phyloP scores from a whole-genome alignment of 2,113 vertebrate species.

The Axis porcinus region DNA sequence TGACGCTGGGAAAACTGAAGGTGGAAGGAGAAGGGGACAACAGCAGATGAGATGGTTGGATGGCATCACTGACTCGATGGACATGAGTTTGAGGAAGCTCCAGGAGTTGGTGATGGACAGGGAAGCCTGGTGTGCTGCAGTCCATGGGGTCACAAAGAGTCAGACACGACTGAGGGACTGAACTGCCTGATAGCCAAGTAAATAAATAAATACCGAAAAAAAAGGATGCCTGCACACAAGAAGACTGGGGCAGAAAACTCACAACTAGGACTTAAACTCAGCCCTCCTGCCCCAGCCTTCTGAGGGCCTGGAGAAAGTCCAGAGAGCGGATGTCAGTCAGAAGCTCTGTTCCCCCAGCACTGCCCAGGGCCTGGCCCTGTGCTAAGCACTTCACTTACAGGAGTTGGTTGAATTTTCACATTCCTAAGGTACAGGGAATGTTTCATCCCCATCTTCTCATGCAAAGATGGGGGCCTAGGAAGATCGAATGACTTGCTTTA shows the following conservation, averaged over 20 bases:
- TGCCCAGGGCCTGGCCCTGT: accelerated
- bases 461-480: background rate
- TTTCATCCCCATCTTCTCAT: background rate
- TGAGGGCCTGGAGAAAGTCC: background rate
- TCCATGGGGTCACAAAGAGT: background rate
- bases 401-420: background rate
- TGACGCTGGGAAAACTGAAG: background rate
- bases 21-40: background rate
- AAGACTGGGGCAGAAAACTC: background rate
- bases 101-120: background rate
- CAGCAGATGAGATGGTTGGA: background rate
- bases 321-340: accelerated
- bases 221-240: background rate
- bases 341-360: too few species aligned
- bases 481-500: background rate
- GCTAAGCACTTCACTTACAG: background rate
- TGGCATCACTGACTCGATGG: background rate
- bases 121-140: background rate
- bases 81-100: background rate
- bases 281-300: background rate
- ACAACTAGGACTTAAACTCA: background rate
- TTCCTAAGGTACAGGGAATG: background rate
- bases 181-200: background rate
- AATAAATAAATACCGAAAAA: background rate
- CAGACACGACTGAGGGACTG: background rate